Conservation (phyloP, 1,140 invertebrate species). For the Drosophila sucinea region DNA sequence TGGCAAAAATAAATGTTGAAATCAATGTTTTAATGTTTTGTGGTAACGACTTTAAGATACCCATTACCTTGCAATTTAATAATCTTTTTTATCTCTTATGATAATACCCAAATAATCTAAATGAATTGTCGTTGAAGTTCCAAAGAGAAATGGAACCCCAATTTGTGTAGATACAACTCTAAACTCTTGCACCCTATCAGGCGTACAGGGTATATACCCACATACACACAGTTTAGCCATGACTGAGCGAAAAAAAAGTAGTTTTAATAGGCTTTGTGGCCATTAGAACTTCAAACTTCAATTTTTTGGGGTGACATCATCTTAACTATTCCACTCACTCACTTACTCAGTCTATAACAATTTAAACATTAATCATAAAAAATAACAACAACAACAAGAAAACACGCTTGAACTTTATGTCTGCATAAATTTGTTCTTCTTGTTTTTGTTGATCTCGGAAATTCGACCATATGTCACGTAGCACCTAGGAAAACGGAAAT, state of each 20-base stretch:
- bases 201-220: neutral
- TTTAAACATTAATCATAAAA: constrained; percentile 54
- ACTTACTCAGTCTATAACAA: constrained; percentile 43
- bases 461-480: constrained; percentile 12
- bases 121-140: no score
- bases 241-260: constrained; percentile 23
- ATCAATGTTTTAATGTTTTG: neutral
- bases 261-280: constrained; percentile 44
- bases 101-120: no score
- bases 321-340: constrained; percentile 17
- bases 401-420: constrained; percentile 7
- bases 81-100: no score
- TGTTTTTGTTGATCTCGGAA: constrained; percentile 4
- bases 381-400: constrained; percentile 6
- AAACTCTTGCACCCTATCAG: neutral
- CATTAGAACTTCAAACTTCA: constrained; percentile 44
- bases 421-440: constrained; percentile 1
- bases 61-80: no score
- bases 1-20: constrained; percentile 37
- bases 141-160: no score
- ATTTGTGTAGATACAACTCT: no score
- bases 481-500: constrained; percentile 12
- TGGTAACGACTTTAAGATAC: neutral
- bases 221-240: neutral
- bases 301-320: constrained; percentile 45